Percentiles rank a stretch among this genome's conserved stretches.
Evolutionary conservation across 1,140 invertebrate genomes (phyloP).

Genomic region (Bombyx mandarina): DNA sequence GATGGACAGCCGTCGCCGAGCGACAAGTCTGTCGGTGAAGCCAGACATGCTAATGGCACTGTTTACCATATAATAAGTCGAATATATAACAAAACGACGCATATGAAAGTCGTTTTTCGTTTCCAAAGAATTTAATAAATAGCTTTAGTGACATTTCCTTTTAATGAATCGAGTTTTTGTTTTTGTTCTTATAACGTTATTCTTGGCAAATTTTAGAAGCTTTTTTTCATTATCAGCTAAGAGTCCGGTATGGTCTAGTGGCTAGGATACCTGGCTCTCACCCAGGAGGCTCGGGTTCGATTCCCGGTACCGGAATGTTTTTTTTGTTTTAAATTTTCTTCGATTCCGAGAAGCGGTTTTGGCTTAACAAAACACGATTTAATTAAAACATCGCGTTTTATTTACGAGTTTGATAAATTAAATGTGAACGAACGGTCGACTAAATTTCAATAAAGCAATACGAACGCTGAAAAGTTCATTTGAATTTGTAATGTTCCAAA

Average conservation of each 20-base stretch:
- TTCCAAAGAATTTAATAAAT: constrained; percentile 2
- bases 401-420: not conserved
- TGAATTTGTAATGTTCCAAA: no score
- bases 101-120: constrained; percentile 10
- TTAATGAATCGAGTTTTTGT: no score
- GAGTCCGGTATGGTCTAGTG: constrained; percentile 19
- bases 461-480: no score
- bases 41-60: constrained; percentile 56
- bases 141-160: no score
- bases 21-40: constrained; percentile 12
- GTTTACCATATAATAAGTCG: constrained; percentile 62
- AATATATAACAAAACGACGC: constrained; percentile 30
- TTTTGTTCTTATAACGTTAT: no score
- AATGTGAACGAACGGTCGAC: not conserved
- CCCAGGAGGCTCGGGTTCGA: constrained; percentile 31
- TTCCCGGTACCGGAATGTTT: constrained; percentile 24
- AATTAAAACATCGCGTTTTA: not conserved
- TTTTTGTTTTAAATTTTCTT: not conserved
- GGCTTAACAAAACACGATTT: not conserved
- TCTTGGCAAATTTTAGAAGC: no score
- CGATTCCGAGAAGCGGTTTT: not conserved
- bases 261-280: constrained; percentile 25
- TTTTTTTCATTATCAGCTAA: no score
- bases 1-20: constrained; percentile 34
- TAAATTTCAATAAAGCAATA: not conserved